Conservation (phyloP, 2,888 invertebrate species). For the Dromius quadrimaculatus region DNA sequence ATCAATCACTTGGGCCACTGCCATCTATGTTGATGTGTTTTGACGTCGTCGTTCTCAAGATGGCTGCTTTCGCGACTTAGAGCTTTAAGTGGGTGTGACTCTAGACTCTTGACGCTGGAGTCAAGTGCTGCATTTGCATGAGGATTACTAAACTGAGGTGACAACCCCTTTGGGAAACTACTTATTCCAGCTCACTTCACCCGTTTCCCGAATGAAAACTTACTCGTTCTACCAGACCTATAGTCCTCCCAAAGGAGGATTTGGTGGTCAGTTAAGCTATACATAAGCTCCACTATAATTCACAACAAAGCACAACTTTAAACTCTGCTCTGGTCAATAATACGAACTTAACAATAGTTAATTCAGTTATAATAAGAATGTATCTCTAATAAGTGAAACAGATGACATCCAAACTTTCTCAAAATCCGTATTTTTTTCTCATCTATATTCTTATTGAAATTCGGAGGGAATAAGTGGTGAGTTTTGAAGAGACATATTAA, state of each 20-base stretch:
- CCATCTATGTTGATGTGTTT: conserved; percentile 42
- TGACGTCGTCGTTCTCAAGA: conserved; percentile 34
- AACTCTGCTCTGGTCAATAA: too few relatives aligned
- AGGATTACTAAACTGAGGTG: conserved; percentile 50
- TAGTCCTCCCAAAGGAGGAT: conserved; percentile 4
- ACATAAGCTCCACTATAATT: too few relatives aligned
- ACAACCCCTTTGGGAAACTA: conserved; percentile 44
- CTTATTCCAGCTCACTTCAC: conserved; percentile 47
- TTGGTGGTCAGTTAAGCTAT: conserved; percentile 25
- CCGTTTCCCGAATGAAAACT: neutral
- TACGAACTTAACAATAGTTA: too few relatives aligned
- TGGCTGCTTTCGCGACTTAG: neutral
- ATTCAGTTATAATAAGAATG: too few relatives aligned
- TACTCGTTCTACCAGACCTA: neutral
- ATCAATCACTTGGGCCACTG: conserved; percentile 39
- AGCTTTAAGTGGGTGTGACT: conserved; percentile 45
- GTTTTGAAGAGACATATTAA: too few relatives aligned
- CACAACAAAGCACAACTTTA: too few relatives aligned
- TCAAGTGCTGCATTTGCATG: conserved; percentile 47
- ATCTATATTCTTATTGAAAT: too few relatives aligned
- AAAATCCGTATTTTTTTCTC: too few relatives aligned
- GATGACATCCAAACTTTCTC: too few relatives aligned
- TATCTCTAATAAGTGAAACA: too few relatives aligned
- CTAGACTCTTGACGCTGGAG: conserved; percentile 21
- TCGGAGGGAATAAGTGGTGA: too few relatives aligned